These are phyloP conservation scores for Watsonalla binaria DNA, from an alignment of 2,888 invertebrate species.

Conservation along the genomic window DNA sequence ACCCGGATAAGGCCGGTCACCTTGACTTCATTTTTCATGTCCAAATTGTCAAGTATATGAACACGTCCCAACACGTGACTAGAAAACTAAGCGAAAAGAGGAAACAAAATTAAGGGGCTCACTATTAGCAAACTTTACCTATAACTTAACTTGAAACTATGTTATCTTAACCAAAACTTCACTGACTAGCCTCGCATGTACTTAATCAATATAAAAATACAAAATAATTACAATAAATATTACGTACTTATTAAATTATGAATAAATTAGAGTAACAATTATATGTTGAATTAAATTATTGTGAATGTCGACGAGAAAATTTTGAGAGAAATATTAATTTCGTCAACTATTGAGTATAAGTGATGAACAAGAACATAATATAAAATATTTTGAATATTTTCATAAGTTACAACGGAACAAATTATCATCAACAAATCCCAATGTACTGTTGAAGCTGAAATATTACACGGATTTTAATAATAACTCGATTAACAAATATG, in stretches of 20 bases:
- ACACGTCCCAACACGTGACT: slow-evolving; percentile 55
- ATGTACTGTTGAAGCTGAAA: too few relatives aligned
- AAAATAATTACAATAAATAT: slow-evolving; percentile 40
- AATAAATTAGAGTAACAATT: slow-evolving; percentile 54
- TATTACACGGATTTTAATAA: too few relatives aligned
- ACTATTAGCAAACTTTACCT: slow-evolving; percentile 42
- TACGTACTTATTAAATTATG: slow-evolving; percentile 41
- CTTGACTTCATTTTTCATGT: slow-evolving; percentile 21
- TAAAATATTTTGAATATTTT: too few relatives aligned
- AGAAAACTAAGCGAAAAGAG: slow-evolving; percentile 46
- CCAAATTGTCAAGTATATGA: slow-evolving; percentile 27
- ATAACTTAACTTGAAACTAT: slow-evolving; percentile 37
- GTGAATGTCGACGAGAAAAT: slow-evolving; percentile 10
- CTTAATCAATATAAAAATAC: slow-evolving; percentile 24
- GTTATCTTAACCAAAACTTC: slow-evolving; percentile 54
- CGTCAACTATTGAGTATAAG: too few relatives aligned
- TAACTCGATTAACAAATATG: too few relatives aligned
- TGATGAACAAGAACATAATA: too few relatives aligned
- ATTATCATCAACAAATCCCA: too few relatives aligned
- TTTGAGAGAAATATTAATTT: slow-evolving; percentile 13
- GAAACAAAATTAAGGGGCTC: slow-evolving; percentile 50
- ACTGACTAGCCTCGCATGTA: slow-evolving; percentile 68
- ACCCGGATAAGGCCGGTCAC: slow-evolving; percentile 1
- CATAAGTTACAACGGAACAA: too few relatives aligned
- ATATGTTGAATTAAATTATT: slow-evolving; percentile 22